A percentile compares a stretch with the other conserved stretches of the same genome.
phyloP scores from a whole-genome alignment of 2,797 vertebrate species.

The Macroramphosus scolopax region DNA sequence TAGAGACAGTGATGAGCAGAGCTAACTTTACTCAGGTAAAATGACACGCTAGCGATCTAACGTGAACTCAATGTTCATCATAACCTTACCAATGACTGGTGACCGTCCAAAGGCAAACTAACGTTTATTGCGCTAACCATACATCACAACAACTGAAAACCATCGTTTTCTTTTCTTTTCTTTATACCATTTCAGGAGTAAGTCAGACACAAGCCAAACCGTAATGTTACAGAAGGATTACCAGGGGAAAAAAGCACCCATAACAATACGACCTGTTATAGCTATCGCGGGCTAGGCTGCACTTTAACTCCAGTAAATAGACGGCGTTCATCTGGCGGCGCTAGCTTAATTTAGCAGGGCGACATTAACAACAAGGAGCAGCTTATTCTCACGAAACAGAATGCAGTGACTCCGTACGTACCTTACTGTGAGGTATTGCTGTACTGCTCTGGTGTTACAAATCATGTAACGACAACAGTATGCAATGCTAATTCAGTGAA shows the following conservation, averaged over 20 bases:
- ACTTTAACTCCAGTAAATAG: slow-evolving; percentile 67
- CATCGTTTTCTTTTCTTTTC: neutral
- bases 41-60: slow-evolving; percentile 3
- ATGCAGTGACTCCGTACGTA: slow-evolving; percentile 6
- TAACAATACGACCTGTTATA: slow-evolving; percentile 52
- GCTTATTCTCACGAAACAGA: slow-evolving; percentile 6
- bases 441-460: neutral
- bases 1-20: neutral
- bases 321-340: slow-evolving; percentile 61
- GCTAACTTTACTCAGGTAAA: slow-evolving; percentile 3
- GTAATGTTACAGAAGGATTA: neutral
- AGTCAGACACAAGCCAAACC: neutral
- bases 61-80: neutral
- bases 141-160: neutral
- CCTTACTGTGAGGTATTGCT: slow-evolving; percentile 18
- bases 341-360: slow-evolving; percentile 56
- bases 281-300: slow-evolving; percentile 30
- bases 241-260: slow-evolving; percentile 3
- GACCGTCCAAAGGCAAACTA: slow-evolving; percentile 6
- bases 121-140: neutral
- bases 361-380: slow-evolving; percentile 35
- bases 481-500: slow-evolving; percentile 23
- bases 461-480: neutral
- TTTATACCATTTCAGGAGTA: neutral
- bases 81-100: neutral